Evolutionary conservation across 2,113 vertebrate species (phyloP).

Genomic region (Tyto alba): DNA sequence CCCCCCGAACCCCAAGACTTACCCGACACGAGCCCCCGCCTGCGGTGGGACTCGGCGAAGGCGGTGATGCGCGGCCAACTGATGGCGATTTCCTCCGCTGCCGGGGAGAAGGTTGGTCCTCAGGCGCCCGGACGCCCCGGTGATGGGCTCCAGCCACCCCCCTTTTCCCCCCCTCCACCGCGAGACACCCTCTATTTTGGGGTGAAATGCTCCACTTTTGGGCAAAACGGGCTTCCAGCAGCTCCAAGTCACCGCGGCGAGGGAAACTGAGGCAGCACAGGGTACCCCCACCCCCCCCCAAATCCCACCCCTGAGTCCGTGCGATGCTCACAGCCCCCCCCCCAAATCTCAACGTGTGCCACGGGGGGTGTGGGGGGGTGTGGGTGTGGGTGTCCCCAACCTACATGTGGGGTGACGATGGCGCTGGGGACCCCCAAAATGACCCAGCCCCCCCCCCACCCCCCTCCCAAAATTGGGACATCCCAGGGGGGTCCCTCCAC

Average conservation of each 20-base stretch:
- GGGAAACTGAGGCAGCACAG: no score
- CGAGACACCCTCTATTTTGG: neutral
- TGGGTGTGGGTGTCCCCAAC: no score
- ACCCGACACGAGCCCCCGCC: neutral
- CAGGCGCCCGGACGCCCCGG: no score
- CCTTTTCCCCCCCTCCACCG: no score
- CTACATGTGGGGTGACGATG: no score
- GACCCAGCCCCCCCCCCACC: neutral
- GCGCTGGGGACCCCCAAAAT: neutral
- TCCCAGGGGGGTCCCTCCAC: no score
- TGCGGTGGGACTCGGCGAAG: constrained; percentile 33
- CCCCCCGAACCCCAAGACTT: neutral
- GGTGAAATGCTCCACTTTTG: neutral
- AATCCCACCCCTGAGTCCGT: neutral
- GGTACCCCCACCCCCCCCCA: no score
- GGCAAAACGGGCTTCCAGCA: neutral
- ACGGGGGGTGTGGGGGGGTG: no score
- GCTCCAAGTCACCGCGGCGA: no score
- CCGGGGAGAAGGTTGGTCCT: neutral
- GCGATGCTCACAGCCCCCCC: no score
- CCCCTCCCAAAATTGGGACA: neutral
- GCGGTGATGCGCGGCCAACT: constrained; percentile 35
- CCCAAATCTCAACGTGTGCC: no score
- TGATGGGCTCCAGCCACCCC: no score
- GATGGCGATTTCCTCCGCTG: constrained; percentile 44